A percentile compares a stretch with the other conserved stretches of the same genome.
These are phyloP conservation scores for Serrognathus titanus DNA, from an alignment of 2,888 invertebrate genomes.

Conservation along the genomic window DNA sequence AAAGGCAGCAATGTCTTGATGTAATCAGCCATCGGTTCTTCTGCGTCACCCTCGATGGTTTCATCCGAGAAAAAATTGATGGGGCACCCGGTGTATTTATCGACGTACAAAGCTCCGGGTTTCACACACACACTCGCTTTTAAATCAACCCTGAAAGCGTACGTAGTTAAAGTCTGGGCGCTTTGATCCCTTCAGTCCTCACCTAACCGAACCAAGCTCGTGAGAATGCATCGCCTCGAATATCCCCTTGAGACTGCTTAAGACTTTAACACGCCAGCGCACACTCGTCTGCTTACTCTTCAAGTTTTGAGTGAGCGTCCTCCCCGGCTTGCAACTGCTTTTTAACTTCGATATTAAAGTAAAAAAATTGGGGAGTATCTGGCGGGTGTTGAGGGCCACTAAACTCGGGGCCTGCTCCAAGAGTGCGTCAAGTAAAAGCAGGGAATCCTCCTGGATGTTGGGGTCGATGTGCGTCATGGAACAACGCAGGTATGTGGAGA, in stretches of 20 bases:
- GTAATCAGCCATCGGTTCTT: conserved; percentile 46
- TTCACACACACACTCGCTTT: not conserved
- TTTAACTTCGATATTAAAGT: conserved; percentile 78
- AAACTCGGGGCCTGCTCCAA: conserved; percentile 63
- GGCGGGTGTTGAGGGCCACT: conserved; percentile 63
- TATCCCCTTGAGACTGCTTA: conserved; percentile 66
- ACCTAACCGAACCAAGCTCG: not conserved
- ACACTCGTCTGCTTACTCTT: conserved; percentile 70
- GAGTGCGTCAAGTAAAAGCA: conserved; percentile 75
- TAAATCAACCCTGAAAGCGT: conserved; percentile 32
- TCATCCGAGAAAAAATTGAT: not conserved
- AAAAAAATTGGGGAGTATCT: conserved; percentile 75
- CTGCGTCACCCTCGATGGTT: not conserved
- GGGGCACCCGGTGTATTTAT: conserved; percentile 1
- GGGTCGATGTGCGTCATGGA: conserved; percentile 87
- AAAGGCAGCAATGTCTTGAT: conserved; percentile 69
- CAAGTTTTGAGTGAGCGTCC: conserved; percentile 67
- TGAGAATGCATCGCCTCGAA: conserved; percentile 40
- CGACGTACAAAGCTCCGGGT: conserved; percentile 2
- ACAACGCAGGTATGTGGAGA: conserved; percentile 78
- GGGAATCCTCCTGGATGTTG: conserved; percentile 78
- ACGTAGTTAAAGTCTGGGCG: too few species aligned
- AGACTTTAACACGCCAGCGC: conserved; percentile 75
- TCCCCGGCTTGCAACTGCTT: conserved; percentile 54
- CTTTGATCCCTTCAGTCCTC: too few species aligned